Percentiles rank a stretch among this genome's conserved stretches.
These are phyloP conservation scores for Panthera tigris DNA, from an alignment of 2,113 vertebrate genomes.

Conservation along the genomic window DNA sequence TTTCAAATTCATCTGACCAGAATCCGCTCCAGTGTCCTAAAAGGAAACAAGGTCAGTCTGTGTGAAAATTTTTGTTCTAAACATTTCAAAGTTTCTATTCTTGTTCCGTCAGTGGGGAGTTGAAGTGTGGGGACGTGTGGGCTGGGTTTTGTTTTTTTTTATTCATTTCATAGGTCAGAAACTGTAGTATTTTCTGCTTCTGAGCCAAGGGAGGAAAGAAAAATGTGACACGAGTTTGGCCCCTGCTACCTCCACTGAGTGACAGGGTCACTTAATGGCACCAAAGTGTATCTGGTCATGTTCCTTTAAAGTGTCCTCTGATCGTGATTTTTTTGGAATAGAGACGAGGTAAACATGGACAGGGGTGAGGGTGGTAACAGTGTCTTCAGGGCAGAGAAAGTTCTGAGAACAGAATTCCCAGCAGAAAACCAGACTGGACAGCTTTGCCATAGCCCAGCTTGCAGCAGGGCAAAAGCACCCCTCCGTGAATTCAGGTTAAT, in stretches of 20 bases:
- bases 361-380: neutral
- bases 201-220: neutral
- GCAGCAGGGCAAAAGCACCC: neutral
- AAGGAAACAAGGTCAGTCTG: slow-evolving; percentile 48
- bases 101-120: neutral
- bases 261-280: neutral
- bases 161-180: slow-evolving; percentile 28
- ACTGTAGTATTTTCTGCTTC: neutral
- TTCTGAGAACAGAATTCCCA: neutral
- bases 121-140: neutral
- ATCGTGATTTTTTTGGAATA: neutral
- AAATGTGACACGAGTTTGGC: neutral
- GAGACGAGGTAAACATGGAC: neutral
- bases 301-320: neutral
- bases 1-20: slow-evolving; percentile 8
- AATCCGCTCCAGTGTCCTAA: neutral
- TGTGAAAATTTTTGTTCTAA: slow-evolving; percentile 9
- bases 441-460: neutral
- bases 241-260: neutral
- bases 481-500: slow-evolving; percentile 68
- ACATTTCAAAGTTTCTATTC: slow-evolving; percentile 42
- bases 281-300: neutral
- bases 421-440: neutral
- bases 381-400: neutral
- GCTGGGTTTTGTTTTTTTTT: neutral